These are phyloP conservation scores for Betta splendens DNA, from an alignment of 2,797 vertebrate species.

Conservation along the genomic window DNA sequence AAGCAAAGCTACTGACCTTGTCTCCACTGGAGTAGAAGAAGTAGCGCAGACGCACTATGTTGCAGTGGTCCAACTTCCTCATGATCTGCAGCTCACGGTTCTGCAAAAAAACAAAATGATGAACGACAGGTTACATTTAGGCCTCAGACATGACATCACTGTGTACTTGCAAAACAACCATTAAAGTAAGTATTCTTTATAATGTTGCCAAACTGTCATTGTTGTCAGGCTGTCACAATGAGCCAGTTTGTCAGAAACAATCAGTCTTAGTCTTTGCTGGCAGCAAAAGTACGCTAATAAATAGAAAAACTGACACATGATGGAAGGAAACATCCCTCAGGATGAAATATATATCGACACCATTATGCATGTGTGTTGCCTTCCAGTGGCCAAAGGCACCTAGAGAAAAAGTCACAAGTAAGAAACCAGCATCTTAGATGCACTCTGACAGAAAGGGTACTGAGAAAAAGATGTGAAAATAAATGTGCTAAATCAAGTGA, in stretches of 20 bases:
- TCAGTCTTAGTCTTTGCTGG: slow-evolving; percentile 5
- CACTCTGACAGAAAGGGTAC: no score
- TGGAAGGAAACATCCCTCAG: background rate
- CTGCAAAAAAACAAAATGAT: slow-evolving; percentile 63
- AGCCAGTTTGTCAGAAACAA: slow-evolving; percentile 14
- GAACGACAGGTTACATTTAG: background rate
- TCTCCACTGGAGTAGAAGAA: slow-evolving; percentile 99
- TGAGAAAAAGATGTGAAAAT: slow-evolving; percentile 3
- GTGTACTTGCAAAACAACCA: no score
- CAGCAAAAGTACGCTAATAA: slow-evolving; percentile 8
- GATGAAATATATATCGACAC: slow-evolving; percentile 10
- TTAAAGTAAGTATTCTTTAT: no score
- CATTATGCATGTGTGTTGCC: background rate
- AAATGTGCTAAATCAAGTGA: background rate
- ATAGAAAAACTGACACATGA: background rate
- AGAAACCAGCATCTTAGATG: background rate
- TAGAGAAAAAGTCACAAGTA: background rate
- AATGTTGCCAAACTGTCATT: no score
- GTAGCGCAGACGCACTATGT: slow-evolving; percentile 97
- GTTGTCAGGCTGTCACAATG: slow-evolving; percentile 15
- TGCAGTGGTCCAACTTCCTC: slow-evolving; percentile 99
- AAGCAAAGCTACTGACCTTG: slow-evolving; percentile 83
- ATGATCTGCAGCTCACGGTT: slow-evolving; percentile 98
- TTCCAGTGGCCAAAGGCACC: background rate
- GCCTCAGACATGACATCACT: background rate